Base-by-base conservation (phyloP, 2,797 vertebrate genomes). In the Xiphorhynchus erythropygius region DNA sequence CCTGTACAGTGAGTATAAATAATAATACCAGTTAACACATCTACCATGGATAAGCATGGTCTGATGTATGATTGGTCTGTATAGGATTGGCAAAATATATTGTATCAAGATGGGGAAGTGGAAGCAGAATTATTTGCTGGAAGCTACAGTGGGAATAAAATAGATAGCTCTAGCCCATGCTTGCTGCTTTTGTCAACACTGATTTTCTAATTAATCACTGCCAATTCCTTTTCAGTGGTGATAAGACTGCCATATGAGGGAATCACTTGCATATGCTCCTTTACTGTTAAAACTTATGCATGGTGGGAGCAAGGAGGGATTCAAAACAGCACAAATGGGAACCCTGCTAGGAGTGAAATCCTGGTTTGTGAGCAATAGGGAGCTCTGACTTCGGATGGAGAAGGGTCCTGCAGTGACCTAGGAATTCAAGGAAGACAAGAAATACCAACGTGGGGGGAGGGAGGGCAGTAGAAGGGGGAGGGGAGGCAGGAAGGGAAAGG, bases 391-490 rank as follows among this genome's bases (percentile, higher is more conserved):
- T 69, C 42, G 33, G 25, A 63, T 41, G 22, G 30, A 83, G n/a
- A n/a, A n/a, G n/a, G n/a, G n/a, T n/a, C n/a, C n/a, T n/a, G n/a
- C n/a, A n/a, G n/a, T n/a, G n/a, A n/a, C n/a, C n/a, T n/a, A n/a
- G n/a, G 11, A 81, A 50, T 53, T 75, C 37, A 60, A 71, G 16
- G 42, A 80, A 41, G 7, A 75, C 37, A 71, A 81, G 37, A 67
- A 82, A 46, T 57, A 41, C 4, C 2, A 6, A 5, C 35, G 55
- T 9, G 11, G 21, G 8, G 9, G 9, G 14, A 10, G 8, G 1
- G 4, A 10, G 22, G 16, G 2, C 13, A 22, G 6, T 3, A 4
- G 4, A 32, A 27, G 23, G 7, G 13, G 23, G 12, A 42, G 23
- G 15, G 6, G 13, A 35, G 13, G 14, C 23, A 37, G 53, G 53